Evolutionary conservation across 2,888 invertebrate species (phyloP).

Genomic region (Ochropacha duplaris): DNA sequence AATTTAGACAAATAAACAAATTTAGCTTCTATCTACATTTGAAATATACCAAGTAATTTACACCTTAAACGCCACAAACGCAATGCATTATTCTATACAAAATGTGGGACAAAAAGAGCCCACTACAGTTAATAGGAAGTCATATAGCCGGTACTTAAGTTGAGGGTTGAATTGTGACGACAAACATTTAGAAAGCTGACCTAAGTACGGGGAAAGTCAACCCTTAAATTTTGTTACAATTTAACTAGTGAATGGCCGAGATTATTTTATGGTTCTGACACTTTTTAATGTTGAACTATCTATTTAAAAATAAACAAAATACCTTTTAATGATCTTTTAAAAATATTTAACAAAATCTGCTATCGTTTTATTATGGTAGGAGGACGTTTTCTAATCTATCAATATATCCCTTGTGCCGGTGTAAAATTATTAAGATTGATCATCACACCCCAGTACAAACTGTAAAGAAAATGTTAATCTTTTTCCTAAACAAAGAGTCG

Average conservation of each 20-base stretch:
- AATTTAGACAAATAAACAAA: not conserved
- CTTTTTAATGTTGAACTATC: constrained; percentile 3
- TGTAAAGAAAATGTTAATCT: too few relatives aligned
- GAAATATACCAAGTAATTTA: constrained; percentile 42
- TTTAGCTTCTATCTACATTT: not conserved
- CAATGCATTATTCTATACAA: constrained; percentile 49
- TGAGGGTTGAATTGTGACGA: constrained; percentile 49
- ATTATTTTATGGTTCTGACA: not conserved
- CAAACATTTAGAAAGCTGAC: constrained; percentile 22
- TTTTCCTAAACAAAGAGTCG: constrained; percentile 26
- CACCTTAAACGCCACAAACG: constrained; percentile 50
- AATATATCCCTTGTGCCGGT: too few relatives aligned
- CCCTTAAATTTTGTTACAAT: constrained; percentile 11
- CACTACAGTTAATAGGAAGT: constrained; percentile 52
- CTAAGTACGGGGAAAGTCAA: constrained; percentile 18
- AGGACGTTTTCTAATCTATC: too few relatives aligned
- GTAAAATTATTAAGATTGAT: too few relatives aligned
- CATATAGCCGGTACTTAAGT: constrained; percentile 52
- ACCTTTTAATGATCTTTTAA: too few relatives aligned
- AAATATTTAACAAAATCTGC: too few relatives aligned
- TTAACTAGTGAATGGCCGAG: not conserved
- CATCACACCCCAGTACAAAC: constrained; percentile 14
- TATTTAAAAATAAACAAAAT: too few relatives aligned
- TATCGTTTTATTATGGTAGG: too few relatives aligned
- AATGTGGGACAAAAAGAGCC: constrained; percentile 54